Evolutionary conservation across 2,113 vertebrate species (phyloP).

Genomic region (Plecotus auritus): DNA sequence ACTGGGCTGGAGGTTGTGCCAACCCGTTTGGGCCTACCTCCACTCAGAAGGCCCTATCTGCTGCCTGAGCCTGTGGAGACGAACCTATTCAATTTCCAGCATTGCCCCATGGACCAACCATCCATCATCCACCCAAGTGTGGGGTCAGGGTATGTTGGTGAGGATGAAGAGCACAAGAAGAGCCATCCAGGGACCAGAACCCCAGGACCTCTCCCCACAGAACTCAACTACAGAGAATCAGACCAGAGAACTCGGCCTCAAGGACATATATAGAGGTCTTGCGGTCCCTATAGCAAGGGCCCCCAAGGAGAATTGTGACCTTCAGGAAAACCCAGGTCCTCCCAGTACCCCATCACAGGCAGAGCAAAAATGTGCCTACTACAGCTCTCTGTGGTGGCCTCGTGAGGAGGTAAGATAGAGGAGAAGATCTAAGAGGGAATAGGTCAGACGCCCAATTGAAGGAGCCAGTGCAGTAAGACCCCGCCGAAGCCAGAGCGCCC

Average conservation of each 20-base stretch:
- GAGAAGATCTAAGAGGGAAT: background rate
- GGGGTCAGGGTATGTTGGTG: background rate
- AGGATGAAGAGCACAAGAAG: background rate
- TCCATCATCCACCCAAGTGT: background rate
- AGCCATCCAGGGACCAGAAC: background rate
- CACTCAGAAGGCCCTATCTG: background rate
- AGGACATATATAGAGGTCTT: background rate
- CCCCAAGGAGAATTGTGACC: background rate
- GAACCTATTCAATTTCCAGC: background rate
- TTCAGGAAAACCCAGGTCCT: background rate
- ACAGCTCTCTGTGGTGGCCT: background rate
- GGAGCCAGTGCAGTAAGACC: background rate
- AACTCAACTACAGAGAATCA: background rate
- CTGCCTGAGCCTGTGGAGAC: background rate
- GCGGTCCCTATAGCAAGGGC: background rate
- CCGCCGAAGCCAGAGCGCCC: background rate
- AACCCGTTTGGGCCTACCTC: background rate
- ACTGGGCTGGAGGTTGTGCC: background rate
- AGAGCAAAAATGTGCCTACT: background rate
- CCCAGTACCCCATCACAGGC: background rate
- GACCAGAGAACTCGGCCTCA: background rate
- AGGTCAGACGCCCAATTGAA: background rate
- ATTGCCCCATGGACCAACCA: background rate
- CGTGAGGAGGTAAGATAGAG: background rate
- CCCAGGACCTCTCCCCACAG: background rate